phyloP scores from a whole-genome alignment of 1,140 invertebrate genomes.

The Rhyacophila brunnea region DNA sequence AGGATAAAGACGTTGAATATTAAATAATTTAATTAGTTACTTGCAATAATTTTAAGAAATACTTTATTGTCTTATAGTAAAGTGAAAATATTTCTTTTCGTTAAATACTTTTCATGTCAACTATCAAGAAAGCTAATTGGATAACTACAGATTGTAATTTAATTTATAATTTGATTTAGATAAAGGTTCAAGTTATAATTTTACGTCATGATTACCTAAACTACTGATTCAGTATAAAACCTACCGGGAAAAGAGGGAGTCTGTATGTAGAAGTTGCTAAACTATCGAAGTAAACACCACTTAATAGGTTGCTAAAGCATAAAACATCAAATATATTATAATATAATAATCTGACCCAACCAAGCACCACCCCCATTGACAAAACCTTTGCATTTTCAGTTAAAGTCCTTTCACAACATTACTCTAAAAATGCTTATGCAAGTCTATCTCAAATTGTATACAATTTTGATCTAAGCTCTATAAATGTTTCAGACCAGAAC shows the following conservation, averaged over 20 bases:
- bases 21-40: too few species aligned
- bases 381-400: background rate
- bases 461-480: slow-evolving; percentile 12
- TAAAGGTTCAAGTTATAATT: too few species aligned
- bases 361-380: slow-evolving; percentile 25
- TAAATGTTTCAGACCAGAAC: slow-evolving; percentile 12
- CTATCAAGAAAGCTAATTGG: too few species aligned
- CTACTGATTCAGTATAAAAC: slow-evolving; percentile 1
- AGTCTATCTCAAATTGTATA: slow-evolving; percentile 15
- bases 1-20: too few species aligned
- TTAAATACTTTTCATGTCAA: too few species aligned
- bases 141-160: too few species aligned
- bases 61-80: too few species aligned
- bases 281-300: slow-evolving; percentile 28
- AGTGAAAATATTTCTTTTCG: too few species aligned
- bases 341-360: slow-evolving; percentile 28
- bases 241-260: slow-evolving; percentile 23
- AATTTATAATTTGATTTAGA: too few species aligned
- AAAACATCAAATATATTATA: slow-evolving; percentile 30
- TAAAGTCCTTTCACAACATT: background rate
- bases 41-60: too few species aligned
- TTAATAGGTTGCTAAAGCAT: slow-evolving; percentile 29
- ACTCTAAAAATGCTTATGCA: slow-evolving; percentile 20
- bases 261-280: slow-evolving; percentile 32
- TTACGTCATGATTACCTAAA: too few species aligned